Conservation (phyloP, 2,797 vertebrate species). For the Microctenopoma steveboyesi region DNA sequence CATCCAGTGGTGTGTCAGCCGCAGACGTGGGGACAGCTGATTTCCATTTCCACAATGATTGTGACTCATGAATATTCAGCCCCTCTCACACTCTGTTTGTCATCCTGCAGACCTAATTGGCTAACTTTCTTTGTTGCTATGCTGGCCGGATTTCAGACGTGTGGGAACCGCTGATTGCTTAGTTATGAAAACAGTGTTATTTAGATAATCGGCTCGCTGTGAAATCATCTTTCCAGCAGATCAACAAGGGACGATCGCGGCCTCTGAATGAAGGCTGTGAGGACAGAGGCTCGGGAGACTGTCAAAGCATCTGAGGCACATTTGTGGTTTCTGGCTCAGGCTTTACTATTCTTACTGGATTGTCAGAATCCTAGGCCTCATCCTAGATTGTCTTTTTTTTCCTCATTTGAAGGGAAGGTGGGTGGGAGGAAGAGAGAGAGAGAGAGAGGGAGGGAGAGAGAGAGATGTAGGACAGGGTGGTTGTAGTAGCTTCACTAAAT, state of each 20-base stretch:
- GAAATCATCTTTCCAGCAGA: slow-evolving; percentile 4
- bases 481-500: slow-evolving; percentile 50
- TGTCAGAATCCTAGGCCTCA: slow-evolving; percentile 26
- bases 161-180: slow-evolving; percentile 59
- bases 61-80: slow-evolving; percentile 68
- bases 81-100: slow-evolving; percentile 61
- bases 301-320: slow-evolving; percentile 1
- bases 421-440: slow-evolving; percentile 6
- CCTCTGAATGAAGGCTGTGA: slow-evolving; percentile 11
- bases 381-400: slow-evolving; percentile 26
- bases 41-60: slow-evolving; percentile 54
- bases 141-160: slow-evolving; percentile 69
- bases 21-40: slow-evolving; percentile 22
- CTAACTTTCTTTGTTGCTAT: slow-evolving; percentile 80
- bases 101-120: slow-evolving; percentile 71
- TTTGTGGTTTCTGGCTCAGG: background rate
- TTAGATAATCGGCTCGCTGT: slow-evolving; percentile 47
- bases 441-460: background rate
- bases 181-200: slow-evolving; percentile 58
- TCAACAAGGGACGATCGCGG: slow-evolving; percentile 10
- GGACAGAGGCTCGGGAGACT: background rate
- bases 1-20: slow-evolving; percentile 49
- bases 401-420: slow-evolving; percentile 27
- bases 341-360: slow-evolving; percentile 9
- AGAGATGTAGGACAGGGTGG: slow-evolving; percentile 46